Evolutionary conservation across 2,113 vertebrate genomes (phyloP).

Genomic region (Mus pahari): DNA sequence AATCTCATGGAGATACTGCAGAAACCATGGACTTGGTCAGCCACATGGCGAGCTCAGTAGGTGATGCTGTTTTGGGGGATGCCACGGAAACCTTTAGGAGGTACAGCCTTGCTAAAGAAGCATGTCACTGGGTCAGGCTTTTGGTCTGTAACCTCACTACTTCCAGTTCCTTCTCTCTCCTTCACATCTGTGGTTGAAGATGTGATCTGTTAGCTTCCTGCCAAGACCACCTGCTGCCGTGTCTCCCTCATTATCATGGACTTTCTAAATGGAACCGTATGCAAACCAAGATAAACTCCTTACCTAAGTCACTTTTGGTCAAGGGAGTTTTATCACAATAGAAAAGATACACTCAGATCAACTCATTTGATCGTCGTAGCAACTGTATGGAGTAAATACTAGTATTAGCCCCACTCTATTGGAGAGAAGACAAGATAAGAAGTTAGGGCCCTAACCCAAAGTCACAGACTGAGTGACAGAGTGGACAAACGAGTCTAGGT

Average conservation of each 20-base stretch:
- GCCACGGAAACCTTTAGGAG: not conserved
- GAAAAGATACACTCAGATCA: not conserved
- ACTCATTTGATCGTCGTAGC: not conserved
- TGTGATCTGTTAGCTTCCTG: not conserved
- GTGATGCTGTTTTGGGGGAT: not conserved
- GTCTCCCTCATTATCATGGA: too few relatives aligned
- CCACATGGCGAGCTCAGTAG: accelerated
- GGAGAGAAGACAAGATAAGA: not conserved
- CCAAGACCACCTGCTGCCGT: not conserved
- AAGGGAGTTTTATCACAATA: not conserved
- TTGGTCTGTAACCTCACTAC: not conserved
- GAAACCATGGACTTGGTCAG: not conserved
- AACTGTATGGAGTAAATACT: not conserved
- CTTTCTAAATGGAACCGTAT: not conserved
- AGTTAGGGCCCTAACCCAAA: not conserved
- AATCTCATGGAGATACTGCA: not conserved
- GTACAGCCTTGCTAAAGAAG: not conserved
- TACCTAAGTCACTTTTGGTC: not conserved
- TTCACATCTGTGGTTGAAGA: not conserved
- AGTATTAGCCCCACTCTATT: constrained; percentile 7
- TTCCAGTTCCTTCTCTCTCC: not conserved
- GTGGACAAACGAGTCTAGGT: not conserved
- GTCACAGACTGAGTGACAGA: not conserved
- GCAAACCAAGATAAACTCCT: not conserved
- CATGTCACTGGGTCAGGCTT: not conserved